phyloP scores from a whole-genome alignment of 2,113 vertebrate genomes.

The Dipodomys merriami region DNA sequence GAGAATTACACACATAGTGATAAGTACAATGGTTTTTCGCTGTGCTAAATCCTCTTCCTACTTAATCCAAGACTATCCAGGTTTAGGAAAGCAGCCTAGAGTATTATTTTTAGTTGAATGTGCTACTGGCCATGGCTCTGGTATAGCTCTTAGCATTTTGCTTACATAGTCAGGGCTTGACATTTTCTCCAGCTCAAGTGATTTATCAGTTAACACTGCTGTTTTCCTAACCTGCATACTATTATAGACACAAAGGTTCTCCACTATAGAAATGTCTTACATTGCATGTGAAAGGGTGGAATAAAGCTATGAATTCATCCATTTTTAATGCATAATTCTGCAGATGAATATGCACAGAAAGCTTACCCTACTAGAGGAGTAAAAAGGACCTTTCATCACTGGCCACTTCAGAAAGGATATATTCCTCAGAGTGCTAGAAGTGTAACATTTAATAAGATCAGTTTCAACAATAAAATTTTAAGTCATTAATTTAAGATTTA shows the following conservation, averaged over 20 bases:
- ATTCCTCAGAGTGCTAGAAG: not conserved
- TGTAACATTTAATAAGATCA: not conserved
- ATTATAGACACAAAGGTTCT: not conserved
- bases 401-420: not conserved
- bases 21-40: not conserved
- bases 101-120: not conserved
- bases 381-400: not conserved
- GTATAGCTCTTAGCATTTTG: not conserved
- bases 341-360: not conserved
- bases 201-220: not conserved
- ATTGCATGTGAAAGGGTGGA: not conserved
- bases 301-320: slow-evolving; percentile 33
- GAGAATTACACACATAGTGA: not conserved
- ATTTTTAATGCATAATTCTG: not conserved
- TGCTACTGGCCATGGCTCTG: not conserved
- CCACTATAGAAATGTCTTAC: not conserved
- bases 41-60: not conserved
- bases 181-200: not conserved
- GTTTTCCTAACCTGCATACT: not conserved
- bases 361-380: not conserved
- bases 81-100: not conserved
- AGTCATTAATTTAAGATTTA: not conserved
- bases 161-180: not conserved
- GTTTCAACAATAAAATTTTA: not conserved
- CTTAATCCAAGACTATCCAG: not conserved